Conservation (phyloP, 1,140 invertebrate species). For the Drosophila varians region DNA sequence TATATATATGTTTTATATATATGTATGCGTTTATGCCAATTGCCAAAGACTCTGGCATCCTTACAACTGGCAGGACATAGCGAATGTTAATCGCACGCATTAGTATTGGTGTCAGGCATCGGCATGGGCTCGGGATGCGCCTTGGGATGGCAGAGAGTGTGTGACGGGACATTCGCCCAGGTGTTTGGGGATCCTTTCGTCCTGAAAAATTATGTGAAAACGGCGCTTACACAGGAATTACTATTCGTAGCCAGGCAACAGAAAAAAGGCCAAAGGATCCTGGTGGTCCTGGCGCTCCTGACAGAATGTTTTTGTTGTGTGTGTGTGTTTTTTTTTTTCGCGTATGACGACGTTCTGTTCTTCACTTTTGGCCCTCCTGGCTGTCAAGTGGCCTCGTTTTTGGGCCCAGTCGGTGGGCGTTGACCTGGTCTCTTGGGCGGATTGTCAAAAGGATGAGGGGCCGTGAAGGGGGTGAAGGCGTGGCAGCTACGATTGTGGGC, state of each 20-base stretch:
- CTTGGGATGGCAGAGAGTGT: constrained; percentile 44
- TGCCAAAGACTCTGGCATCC: constrained; percentile 20
- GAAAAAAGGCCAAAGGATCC: constrained; percentile 4
- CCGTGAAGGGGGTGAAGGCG: background rate
- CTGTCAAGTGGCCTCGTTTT: constrained; percentile 65
- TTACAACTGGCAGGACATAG: constrained; percentile 37
- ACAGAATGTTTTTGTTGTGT: constrained; percentile 30
- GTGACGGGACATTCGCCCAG: background rate
- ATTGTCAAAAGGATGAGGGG: background rate
- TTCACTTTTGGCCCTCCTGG: background rate
- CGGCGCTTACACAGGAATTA: background rate
- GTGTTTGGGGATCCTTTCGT: background rate
- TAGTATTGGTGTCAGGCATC: constrained; percentile 79
- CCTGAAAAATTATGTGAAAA: too few relatives aligned
- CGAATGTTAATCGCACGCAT: constrained; percentile 78
- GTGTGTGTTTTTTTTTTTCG: constrained; percentile 28
- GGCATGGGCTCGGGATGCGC: constrained; percentile 31
- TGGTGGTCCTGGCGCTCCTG: constrained; percentile 14
- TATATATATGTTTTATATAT: background rate
- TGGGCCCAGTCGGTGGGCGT: constrained; percentile 16
- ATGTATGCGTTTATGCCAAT: constrained; percentile 22
- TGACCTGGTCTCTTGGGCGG: constrained; percentile 4
- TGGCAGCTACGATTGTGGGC: constrained; percentile 25
- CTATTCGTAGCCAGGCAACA: too few relatives aligned
- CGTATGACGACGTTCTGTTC: constrained; percentile 13